Percentiles rank a stretch among this genome's conserved stretches.
phyloP scores from a whole-genome alignment of 2,797 vertebrate species.

The Psittacula derbiana region DNA sequence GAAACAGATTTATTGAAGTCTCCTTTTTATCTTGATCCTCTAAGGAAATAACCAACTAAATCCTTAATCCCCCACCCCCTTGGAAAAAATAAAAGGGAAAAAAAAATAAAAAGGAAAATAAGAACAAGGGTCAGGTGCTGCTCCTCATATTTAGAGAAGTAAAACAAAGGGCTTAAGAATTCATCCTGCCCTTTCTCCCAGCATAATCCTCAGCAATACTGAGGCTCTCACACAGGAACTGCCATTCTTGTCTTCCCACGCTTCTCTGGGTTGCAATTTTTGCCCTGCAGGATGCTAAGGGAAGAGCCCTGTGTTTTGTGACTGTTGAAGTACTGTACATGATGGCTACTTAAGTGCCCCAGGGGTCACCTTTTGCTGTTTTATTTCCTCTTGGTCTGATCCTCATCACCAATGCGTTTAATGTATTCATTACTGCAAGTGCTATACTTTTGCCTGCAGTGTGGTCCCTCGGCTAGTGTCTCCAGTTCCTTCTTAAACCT shows the following conservation, averaged over 20 bases:
- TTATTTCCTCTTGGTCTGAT: neutral
- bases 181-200: neutral
- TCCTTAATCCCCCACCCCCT: conserved; percentile 17
- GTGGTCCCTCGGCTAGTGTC: neutral
- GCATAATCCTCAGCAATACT: neutral
- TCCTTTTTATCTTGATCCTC: conserved; percentile 40
- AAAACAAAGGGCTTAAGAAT: neutral
- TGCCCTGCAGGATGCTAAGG: conserved; percentile 8
- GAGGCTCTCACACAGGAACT: neutral
- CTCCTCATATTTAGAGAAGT: neutral
- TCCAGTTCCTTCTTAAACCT: neutral
- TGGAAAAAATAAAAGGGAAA: neutral
- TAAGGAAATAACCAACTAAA: conserved; percentile 56
- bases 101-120: rapidly evolving
- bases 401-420: neutral
- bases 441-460: neutral
- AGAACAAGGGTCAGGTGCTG: neutral
- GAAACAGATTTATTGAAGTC: conserved; percentile 25
- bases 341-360: neutral
- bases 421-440: neutral
- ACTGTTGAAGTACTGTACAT: conserved; percentile 1
- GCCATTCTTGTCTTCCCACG: neutral
- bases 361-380: neutral
- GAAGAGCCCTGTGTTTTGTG: neutral
- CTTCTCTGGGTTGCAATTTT: conserved; percentile 3